Conservation (phyloP, 64 coral and sea anemone genomes). For the Trachythela sp. region DNA sequence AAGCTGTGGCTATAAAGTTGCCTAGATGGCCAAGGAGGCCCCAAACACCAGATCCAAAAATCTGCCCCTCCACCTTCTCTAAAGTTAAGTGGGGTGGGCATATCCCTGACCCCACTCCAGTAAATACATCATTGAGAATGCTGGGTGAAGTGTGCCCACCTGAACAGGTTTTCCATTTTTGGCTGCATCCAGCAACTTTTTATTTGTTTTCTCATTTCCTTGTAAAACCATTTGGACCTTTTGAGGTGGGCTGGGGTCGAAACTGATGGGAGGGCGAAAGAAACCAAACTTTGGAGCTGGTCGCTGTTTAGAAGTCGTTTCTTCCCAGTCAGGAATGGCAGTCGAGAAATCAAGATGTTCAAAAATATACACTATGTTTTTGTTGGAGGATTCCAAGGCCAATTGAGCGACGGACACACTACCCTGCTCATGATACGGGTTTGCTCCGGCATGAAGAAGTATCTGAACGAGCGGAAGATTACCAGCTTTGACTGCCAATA, state of each 20-base stretch:
- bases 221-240: background rate
- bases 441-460: slow-evolving; percentile 12
- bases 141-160: background rate
- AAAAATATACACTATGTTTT: slow-evolving; percentile 11
- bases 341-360: slow-evolving; percentile 6
- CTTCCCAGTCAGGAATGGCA: slow-evolving; percentile 6
- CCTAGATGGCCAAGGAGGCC: no score
- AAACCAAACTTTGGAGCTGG: background rate
- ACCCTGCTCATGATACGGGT: background rate
- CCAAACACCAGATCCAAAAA: no score
- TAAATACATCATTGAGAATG: no score
- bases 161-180: background rate
- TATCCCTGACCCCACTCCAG: no score
- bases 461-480: background rate
- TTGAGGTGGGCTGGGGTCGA: background rate
- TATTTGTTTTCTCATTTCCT: slow-evolving; percentile 1
- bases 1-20: no score
- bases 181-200: background rate
- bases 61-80: no score
- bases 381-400: background rate
- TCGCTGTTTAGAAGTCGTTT: background rate
- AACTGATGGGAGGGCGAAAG: background rate
- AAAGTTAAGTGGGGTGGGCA: no score
- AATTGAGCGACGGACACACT: background rate
- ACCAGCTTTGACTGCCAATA: background rate